Evolutionary conservation across 2,888 invertebrate genomes (phyloP).

Genomic region (Acronicta leporina): DNA sequence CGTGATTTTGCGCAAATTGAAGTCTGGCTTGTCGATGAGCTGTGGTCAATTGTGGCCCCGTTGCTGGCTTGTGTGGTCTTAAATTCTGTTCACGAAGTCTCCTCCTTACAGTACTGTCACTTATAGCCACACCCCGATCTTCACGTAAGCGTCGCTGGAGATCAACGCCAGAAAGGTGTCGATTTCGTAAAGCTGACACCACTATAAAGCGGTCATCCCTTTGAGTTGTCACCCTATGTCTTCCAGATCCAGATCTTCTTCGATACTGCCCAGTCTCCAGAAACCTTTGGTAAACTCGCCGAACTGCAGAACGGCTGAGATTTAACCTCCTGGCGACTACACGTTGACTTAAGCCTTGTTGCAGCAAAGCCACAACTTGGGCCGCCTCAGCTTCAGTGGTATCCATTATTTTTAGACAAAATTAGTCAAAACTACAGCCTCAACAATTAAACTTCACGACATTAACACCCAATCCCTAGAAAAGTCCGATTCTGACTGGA

Average conservation of each 20-base stretch:
- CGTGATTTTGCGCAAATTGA: slow-evolving; percentile 1
- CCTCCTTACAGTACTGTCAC: slow-evolving; percentile 32
- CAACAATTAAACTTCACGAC: slow-evolving; percentile 6
- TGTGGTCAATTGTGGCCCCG: slow-evolving; percentile 24
- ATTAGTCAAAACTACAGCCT: slow-evolving; percentile 10
- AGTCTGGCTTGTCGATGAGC: slow-evolving; percentile 15
- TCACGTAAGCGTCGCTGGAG: slow-evolving; percentile 22
- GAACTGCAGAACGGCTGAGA: slow-evolving; percentile 19
- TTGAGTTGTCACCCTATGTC: slow-evolving; percentile 24
- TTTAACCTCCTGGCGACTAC: slow-evolving; percentile 9
- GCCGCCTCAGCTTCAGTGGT: slow-evolving; percentile 9
- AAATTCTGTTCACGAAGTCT: slow-evolving; percentile 31
- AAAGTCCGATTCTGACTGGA: neutral
- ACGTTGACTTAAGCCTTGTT: slow-evolving; percentile 17
- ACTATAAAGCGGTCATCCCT: slow-evolving; percentile 27
- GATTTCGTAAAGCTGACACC: no score
- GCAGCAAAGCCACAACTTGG: slow-evolving; percentile 3
- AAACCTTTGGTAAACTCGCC: slow-evolving; percentile 31
- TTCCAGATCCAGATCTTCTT: slow-evolving; percentile 34
- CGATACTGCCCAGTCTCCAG: slow-evolving; percentile 36
- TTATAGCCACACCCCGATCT: slow-evolving; percentile 25
- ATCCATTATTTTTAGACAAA: slow-evolving; percentile 7
- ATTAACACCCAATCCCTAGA: neutral
- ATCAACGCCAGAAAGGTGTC: no score
- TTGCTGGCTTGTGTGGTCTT: slow-evolving; percentile 32